Conservation (phyloP, 2,888 invertebrate species). For the Brachynemurus nebulosus region DNA sequence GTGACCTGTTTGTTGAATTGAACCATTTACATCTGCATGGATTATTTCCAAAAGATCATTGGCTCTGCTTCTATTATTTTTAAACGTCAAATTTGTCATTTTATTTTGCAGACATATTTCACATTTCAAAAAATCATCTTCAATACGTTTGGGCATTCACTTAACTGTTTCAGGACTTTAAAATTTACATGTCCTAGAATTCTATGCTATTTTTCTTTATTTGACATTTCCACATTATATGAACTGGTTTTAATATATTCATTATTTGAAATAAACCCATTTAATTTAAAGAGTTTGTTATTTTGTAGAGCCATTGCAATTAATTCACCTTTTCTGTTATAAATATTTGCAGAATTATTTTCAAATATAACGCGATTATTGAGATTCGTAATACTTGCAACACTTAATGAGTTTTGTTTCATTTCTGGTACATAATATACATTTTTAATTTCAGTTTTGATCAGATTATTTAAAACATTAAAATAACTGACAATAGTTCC, state of each 20-base stretch:
- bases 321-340: constrained; percentile 9
- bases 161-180: constrained; percentile 8
- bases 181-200: constrained; percentile 20
- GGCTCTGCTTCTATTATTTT: constrained; percentile 17
- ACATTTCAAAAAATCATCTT: constrained; percentile 10
- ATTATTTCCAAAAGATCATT: constrained; percentile 17
- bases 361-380: constrained; percentile 11
- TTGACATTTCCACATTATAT: too few species aligned
- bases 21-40: constrained; percentile 12
- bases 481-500: constrained; percentile 3
- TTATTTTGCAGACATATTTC: constrained; percentile 11
- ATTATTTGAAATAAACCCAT: not conserved
- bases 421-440: constrained; percentile 8
- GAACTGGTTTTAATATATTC: too few species aligned
- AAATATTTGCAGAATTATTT: constrained; percentile 10
- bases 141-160: constrained; percentile 11
- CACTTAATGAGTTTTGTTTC: constrained; percentile 10
- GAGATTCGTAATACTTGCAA: constrained; percentile 8
- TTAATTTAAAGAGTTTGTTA: constrained; percentile 2
- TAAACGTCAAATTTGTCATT: constrained; percentile 16
- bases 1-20: constrained; percentile 13
- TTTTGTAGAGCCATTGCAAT: constrained; percentile 13
- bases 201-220: constrained; percentile 20
- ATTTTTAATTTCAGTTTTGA: constrained; percentile 1
- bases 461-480: not conserved